phyloP scores from a whole-genome alignment of 1,140 invertebrate genomes.

The Sinonovacula constricta region DNA sequence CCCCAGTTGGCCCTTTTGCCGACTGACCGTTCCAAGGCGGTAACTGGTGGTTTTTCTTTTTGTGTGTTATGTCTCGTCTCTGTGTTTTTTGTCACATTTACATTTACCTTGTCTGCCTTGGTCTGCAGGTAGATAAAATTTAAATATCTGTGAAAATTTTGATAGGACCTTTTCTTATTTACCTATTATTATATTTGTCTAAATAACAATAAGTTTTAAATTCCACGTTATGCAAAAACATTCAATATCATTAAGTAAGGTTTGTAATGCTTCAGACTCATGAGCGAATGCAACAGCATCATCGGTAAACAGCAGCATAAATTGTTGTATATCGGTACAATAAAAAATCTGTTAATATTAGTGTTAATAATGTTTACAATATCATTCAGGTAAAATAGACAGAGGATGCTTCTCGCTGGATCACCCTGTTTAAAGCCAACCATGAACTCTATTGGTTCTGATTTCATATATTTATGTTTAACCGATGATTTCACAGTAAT shows the following conservation, averaged over 20 bases:
- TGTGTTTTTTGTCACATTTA: too few species aligned
- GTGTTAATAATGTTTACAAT: background rate
- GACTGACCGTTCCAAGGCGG: too few species aligned
- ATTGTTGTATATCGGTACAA: background rate
- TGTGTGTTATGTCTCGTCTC: too few species aligned
- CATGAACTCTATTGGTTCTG: background rate
- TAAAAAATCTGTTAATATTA: background rate
- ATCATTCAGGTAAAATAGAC: background rate
- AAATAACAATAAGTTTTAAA: background rate
- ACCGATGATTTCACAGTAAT: slow-evolving; percentile 6
- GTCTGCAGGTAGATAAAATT: too few species aligned
- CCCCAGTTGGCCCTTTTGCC: too few species aligned
- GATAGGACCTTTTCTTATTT: too few species aligned
- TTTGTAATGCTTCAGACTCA: background rate
- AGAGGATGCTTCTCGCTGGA: too few species aligned
- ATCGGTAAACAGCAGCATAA: background rate
- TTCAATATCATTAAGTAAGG: background rate
- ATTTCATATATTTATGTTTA: background rate
- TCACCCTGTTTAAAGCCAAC: slow-evolving; percentile 14
- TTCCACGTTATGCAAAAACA: background rate
- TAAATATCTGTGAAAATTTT: too few species aligned
- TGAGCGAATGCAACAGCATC: slow-evolving; percentile 6
- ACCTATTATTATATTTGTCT: too few species aligned
- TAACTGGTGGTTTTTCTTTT: too few species aligned
- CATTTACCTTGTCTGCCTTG: too few species aligned